These are phyloP conservation scores for Allophyes oxyacanthae DNA, from an alignment of 2,888 invertebrate species.

Conservation along the genomic window DNA sequence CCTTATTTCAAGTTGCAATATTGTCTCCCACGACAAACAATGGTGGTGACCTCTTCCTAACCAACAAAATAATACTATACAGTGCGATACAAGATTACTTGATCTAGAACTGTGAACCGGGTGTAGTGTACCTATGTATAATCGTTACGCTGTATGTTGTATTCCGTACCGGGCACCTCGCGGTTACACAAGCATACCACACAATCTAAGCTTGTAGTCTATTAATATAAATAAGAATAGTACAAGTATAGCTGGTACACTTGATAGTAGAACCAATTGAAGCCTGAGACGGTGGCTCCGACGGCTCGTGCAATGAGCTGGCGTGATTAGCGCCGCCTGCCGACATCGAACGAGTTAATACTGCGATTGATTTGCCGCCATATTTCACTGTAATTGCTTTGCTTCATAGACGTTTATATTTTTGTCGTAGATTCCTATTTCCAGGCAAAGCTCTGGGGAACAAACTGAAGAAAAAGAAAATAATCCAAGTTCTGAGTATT, in stretches of 20 bases:
- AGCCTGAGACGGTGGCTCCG: conserved; percentile 3
- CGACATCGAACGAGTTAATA: not conserved
- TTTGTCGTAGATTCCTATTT: not conserved
- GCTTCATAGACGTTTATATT: not conserved
- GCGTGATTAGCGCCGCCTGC: conserved; percentile 7
- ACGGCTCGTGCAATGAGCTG: not conserved
- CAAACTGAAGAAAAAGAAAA: not conserved
- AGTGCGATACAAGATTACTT: too few relatives aligned
- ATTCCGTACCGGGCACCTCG: too few relatives aligned
- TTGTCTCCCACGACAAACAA: too few relatives aligned
- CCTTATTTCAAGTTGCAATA: too few relatives aligned
- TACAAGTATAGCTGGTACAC: not conserved
- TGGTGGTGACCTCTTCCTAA: too few relatives aligned
- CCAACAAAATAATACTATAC: too few relatives aligned
- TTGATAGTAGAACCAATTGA: conserved; percentile 9
- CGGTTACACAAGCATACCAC: too few relatives aligned
- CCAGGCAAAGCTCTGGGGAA: not conserved
- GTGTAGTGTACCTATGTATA: too few relatives aligned
- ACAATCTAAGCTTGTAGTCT: too few relatives aligned
- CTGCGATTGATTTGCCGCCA: not conserved
- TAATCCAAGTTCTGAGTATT: not conserved
- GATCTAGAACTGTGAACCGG: too few relatives aligned
- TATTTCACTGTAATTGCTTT: not conserved
- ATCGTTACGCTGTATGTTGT: too few relatives aligned
- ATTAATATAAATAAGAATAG: not conserved